These are phyloP conservation scores for Hozukius guyotensis DNA, from an alignment of 2,797 vertebrate species.

Conservation along the genomic window DNA sequence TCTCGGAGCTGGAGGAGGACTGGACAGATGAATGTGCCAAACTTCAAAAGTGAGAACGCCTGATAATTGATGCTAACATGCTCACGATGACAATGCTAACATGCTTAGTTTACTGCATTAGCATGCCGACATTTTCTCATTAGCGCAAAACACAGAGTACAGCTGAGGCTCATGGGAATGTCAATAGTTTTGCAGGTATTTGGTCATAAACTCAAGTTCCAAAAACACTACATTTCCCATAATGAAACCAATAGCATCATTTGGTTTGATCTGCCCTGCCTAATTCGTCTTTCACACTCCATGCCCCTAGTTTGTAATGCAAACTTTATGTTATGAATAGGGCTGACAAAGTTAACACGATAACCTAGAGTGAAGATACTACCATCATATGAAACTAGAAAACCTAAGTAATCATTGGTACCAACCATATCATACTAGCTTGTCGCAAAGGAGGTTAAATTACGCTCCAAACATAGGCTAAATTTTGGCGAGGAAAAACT, in stretches of 20 bases:
- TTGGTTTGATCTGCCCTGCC: not conserved
- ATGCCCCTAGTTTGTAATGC: not conserved
- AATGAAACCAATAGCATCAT: not conserved
- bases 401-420: no score
- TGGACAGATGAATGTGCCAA: conserved; percentile 82
- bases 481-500: no score
- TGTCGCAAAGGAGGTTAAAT: no score
- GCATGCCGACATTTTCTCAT: not conserved
- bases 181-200: not conserved
- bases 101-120: not conserved
- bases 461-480: no score
- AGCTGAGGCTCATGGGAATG: not conserved
- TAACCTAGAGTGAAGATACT: no score
- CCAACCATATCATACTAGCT: no score
- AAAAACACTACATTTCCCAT: not conserved
- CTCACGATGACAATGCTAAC: not conserved
- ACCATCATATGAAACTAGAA: no score
- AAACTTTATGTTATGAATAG: not conserved
- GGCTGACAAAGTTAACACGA: no score
- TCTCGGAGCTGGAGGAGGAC: conserved; percentile 86
- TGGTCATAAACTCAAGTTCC: not conserved
- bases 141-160: not conserved
- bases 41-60: conserved; percentile 83
- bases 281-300: not conserved
- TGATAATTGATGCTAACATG: not conserved